Conservation (phyloP, 2,797 vertebrate genomes). For the Sphenopsis melanotis region DNA sequence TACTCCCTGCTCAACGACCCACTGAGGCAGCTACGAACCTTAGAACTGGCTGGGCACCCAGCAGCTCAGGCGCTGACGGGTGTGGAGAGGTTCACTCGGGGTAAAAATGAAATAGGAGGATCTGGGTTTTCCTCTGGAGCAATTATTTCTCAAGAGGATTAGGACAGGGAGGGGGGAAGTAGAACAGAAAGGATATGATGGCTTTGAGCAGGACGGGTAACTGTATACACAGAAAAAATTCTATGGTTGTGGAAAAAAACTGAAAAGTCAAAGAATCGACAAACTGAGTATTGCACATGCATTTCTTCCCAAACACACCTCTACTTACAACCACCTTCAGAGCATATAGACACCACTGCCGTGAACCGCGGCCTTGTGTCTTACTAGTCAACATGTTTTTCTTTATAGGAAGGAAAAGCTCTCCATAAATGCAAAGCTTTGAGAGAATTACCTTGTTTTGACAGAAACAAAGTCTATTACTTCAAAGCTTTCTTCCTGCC, state of each 20-base stretch:
- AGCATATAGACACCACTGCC: not conserved
- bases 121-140: not conserved
- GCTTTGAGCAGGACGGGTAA: not conserved
- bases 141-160: not conserved
- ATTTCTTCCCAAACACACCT: not conserved
- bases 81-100: not conserved
- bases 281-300: not conserved
- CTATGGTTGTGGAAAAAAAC: fast-evolving
- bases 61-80: not conserved
- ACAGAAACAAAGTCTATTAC: not conserved
- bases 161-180: too few relatives aligned
- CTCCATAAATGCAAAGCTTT: not conserved
- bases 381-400: not conserved
- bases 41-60: not conserved
- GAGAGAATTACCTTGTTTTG: not conserved
- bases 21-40: not conserved
- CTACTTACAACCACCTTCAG: not conserved
- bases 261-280: not conserved
- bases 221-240: not conserved
- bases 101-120: not conserved
- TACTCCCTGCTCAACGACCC: not conserved
- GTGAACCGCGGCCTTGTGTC: not conserved
- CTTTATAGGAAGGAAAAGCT: not conserved
- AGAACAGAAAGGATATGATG: not conserved
- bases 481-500: not conserved